These are phyloP conservation scores for Drosophila insularis DNA, from an alignment of 1,140 invertebrate species.

Conservation along the genomic window DNA sequence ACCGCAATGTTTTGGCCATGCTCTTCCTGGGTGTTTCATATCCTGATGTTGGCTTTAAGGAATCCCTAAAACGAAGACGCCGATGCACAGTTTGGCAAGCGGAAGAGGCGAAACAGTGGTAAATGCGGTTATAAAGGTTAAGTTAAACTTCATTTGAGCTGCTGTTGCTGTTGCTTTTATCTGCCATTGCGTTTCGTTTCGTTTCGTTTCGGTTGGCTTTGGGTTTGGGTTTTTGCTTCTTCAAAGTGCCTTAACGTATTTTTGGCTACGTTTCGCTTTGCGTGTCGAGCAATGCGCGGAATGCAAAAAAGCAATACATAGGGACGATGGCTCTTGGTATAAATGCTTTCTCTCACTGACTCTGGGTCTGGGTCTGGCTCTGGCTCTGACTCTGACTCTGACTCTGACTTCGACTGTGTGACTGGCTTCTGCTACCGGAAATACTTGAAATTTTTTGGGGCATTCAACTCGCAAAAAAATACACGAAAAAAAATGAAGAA, in stretches of 20 bases:
- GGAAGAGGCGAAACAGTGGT: slow-evolving; percentile 7
- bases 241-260: slow-evolving; percentile 3
- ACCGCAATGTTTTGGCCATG: slow-evolving; percentile 4
- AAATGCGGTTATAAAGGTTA: slow-evolving; percentile 50
- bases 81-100: slow-evolving; percentile 13
- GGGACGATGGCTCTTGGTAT: slow-evolving; percentile 16
- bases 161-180: slow-evolving; percentile 9
- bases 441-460: slow-evolving; percentile 57
- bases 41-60: slow-evolving; percentile 20
- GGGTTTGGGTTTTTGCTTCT: slow-evolving; percentile 41
- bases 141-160: slow-evolving; percentile 57
- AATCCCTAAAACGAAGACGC: slow-evolving; percentile 9
- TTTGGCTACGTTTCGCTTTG: slow-evolving; percentile 33
- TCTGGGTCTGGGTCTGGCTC: slow-evolving; percentile 25
- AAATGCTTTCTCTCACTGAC: slow-evolving; percentile 21
- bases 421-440: slow-evolving; percentile 36
- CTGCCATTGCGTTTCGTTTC: slow-evolving; percentile 18
- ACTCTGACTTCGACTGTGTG: too few relatives aligned
- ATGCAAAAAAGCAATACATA: slow-evolving; percentile 68
- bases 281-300: slow-evolving; percentile 55
- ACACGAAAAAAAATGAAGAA: too few relatives aligned
- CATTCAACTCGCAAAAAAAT: not conserved
- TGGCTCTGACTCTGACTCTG: slow-evolving; percentile 1
- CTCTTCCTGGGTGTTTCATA: not conserved
- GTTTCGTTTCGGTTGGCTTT: slow-evolving; percentile 34